Evolutionary conservation across 2,113 vertebrate species (phyloP).

Genomic region (Lagopus leucura): DNA sequence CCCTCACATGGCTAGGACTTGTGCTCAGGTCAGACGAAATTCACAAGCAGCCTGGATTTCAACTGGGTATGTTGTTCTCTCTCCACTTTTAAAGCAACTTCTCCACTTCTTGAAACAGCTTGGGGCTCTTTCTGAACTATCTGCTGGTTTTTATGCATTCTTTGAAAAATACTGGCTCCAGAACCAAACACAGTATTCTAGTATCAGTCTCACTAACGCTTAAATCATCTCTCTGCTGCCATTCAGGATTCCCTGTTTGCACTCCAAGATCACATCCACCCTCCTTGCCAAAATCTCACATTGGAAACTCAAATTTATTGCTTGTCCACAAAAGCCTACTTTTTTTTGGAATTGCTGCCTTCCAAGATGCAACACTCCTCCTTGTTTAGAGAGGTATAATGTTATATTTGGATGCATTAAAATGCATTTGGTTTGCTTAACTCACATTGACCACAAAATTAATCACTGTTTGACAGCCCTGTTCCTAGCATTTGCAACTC

Average conservation of each 20-base stretch:
- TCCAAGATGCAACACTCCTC: not conserved
- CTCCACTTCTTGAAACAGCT: not conserved
- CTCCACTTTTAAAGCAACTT: not conserved
- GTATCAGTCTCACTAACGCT: not conserved
- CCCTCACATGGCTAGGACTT: not conserved
- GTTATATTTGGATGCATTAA: constrained; percentile 8
- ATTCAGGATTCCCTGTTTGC: not conserved
- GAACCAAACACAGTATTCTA: not conserved
- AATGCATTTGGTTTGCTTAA: constrained; percentile 21
- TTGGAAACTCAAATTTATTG: not conserved
- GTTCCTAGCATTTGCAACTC: constrained; percentile 36
- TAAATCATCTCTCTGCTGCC: not conserved
- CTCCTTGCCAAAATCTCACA: not conserved
- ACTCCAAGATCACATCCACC: not conserved
- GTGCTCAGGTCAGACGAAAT: not conserved
- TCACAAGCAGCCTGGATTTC: not conserved
- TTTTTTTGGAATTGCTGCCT: not conserved
- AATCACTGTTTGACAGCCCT: not conserved
- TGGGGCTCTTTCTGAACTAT: not conserved
- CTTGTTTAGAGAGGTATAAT: not conserved
- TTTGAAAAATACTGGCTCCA: not conserved
- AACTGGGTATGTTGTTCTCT: not conserved
- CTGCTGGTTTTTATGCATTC: not conserved
- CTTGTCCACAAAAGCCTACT: not conserved
- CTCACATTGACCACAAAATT: constrained; percentile 6